Base-by-base conservation (phyloP, 2,888 invertebrate species). In the Anagyrus pseudococci region DNA sequence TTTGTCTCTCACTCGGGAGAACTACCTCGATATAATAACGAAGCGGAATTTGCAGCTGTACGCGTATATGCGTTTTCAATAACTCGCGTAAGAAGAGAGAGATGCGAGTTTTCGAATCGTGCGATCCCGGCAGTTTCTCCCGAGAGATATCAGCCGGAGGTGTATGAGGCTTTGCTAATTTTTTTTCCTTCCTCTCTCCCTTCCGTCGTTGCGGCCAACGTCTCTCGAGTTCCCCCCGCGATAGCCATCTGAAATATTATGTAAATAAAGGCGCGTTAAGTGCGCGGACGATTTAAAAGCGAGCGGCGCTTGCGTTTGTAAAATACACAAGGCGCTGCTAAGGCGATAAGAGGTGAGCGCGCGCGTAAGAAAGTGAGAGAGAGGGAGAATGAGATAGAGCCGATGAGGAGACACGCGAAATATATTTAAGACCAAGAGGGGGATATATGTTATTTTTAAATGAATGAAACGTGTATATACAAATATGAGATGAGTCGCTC, bases 181-280 rank as follows among this genome's bases (percentile, higher is more conserved):
- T n/a, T 7, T 7, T 29, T 29, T 29, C 29, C 53, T 63, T 58
- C 41, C 47, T 54, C 53, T 37, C 52, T 22, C 17, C 2, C 26
- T 40, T 23, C 47, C 41, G 17, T 20, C n/a, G 23, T 25, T 25
- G 46, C 20, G 22, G 17, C 47, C 40, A 13, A 19, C 47, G 26
- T 37, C 33, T 44, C 44, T 53, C 20, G 20, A 25, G 15, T 2
- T 26, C 44, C 22, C 44, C 10, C 4, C 62, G 61, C 65, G 72
- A 73, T 71, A 71, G 61, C 65, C 65, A 73, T 74, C 73, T 69
- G 57, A 70, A 74, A 76, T 74, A 77, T 77, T 78, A 77, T 78
- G 77, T 77, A 77, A 78, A 78, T 77, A 77, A 64, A 72, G 70
- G 70, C 67, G 61, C 48, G 70, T 69, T 68, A 69, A 70, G 67